phyloP scores from a whole-genome alignment of 2,113 vertebrate species.

The Gavia stellata region DNA sequence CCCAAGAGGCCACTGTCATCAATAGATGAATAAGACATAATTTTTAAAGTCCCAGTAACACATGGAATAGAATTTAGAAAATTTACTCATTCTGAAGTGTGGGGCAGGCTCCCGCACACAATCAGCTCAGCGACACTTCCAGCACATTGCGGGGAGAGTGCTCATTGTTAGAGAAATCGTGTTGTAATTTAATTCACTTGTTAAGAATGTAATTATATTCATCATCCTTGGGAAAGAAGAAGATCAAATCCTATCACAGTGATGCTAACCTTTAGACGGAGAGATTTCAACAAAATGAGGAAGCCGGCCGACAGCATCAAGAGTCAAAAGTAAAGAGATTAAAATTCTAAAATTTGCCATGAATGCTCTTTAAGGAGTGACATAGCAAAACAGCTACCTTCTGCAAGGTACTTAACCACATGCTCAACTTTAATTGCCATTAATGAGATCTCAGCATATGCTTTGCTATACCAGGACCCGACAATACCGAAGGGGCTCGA shows the following conservation, averaged over 20 bases:
- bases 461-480: neutral
- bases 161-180: neutral
- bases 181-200: constrained; percentile 16
- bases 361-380: neutral
- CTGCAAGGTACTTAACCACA: neutral
- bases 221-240: neutral
- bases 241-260: neutral
- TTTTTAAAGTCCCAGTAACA: constrained; percentile 44
- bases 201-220: constrained; percentile 15
- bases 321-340: neutral
- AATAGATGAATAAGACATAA: constrained; percentile 58
- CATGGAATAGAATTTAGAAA: neutral
- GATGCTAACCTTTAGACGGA: neutral
- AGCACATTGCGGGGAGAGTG: neutral
- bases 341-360: neutral
- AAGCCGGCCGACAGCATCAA: neutral
- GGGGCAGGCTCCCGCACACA: neutral
- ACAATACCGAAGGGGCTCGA: neutral
- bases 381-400: neutral
- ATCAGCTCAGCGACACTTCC: neutral
- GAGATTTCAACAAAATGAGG: neutral
- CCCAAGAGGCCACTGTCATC: constrained; percentile 57
- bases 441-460: neutral
- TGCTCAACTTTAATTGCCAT: neutral
- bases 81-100: neutral